Evolutionary conservation across 2,113 vertebrate genomes (phyloP).

Genomic region (Mandrillus leucophaeus): DNA sequence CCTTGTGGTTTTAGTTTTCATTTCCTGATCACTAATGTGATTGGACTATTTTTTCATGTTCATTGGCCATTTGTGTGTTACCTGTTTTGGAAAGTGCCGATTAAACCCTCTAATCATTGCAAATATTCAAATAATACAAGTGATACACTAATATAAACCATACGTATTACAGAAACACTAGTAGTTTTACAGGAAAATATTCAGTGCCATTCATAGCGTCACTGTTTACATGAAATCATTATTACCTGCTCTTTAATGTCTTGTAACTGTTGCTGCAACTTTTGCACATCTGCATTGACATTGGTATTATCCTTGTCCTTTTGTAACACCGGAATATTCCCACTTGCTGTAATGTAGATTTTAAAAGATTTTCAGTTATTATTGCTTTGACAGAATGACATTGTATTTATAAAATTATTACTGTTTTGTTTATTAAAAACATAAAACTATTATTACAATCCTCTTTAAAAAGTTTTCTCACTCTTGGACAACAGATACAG

Average conservation of each 20-base stretch:
- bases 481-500: background rate
- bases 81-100: background rate
- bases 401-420: too few relatives aligned
- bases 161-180: background rate
- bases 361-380: too few relatives aligned
- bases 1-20: background rate
- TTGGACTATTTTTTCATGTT: background rate
- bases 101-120: background rate
- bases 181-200: background rate
- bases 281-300: too few relatives aligned
- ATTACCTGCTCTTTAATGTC: too few relatives aligned
- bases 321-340: too few relatives aligned
- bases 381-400: too few relatives aligned
- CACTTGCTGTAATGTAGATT: too few relatives aligned
- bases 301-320: too few relatives aligned
- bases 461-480: background rate
- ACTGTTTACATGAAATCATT: background rate
- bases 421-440: slow-evolving; percentile 26
- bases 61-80: background rate
- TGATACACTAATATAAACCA: background rate
- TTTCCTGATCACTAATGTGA: background rate
- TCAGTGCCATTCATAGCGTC: background rate
- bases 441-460: background rate
- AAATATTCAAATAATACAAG: background rate
- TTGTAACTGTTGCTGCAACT: too few relatives aligned